Evolutionary conservation across 1,140 invertebrate genomes (phyloP).

Genomic region (Aphaenogaster rudis): DNA sequence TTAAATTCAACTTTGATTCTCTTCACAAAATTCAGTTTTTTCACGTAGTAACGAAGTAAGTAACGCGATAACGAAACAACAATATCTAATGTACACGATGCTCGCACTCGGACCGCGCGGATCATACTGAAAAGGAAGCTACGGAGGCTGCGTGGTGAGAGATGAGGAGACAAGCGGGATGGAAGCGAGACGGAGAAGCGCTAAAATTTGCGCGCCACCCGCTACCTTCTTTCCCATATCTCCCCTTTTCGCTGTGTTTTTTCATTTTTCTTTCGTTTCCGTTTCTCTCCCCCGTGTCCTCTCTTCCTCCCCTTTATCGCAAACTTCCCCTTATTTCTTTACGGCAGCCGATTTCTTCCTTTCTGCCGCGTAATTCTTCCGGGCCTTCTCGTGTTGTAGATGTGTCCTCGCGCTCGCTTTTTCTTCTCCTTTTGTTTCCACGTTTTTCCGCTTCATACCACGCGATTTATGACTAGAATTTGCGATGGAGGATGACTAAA

Average conservation of each 20-base stretch:
- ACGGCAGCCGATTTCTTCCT: conserved; percentile 19
- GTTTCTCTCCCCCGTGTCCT: background rate
- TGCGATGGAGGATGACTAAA: conserved; percentile 13
- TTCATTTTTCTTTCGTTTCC: conserved; percentile 8
- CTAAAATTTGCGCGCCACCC: conserved; percentile 57
- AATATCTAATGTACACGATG: conserved; percentile 8
- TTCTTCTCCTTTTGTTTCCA: background rate
- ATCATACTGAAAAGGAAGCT: conserved; percentile 66
- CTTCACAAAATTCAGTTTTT: background rate
- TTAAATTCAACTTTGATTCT: background rate
- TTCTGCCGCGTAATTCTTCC: conserved; percentile 24
- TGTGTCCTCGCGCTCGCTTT: background rate
- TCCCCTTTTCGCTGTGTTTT: background rate
- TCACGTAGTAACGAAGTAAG: conserved; percentile 1
- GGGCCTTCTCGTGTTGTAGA: background rate
- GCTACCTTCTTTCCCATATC: background rate
- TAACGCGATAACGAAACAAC: conserved; percentile 8
- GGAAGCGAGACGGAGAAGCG: conserved; percentile 46
- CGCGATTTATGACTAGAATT: conserved; percentile 44
- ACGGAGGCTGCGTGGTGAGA: conserved; percentile 53
- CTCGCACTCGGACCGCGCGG: conserved; percentile 69
- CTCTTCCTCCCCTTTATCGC: background rate
- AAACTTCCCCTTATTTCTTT: conserved; percentile 11
- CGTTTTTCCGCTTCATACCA: background rate
- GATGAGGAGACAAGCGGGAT: conserved; percentile 14